Conservation (phyloP, 2,797 vertebrate genomes). For the Hephaestus fuliginosus region DNA sequence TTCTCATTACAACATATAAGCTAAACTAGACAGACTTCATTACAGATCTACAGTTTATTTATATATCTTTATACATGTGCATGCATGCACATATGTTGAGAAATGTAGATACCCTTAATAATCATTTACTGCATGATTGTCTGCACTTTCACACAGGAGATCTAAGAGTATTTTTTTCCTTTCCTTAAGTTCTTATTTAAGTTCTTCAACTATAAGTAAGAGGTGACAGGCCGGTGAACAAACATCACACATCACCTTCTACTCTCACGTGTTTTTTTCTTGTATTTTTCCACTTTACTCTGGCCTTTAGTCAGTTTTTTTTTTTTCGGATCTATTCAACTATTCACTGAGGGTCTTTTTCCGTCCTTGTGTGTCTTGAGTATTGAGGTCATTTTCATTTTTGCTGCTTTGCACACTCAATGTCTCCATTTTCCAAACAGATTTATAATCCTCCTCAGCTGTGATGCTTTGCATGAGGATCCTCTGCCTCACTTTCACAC, state of each 20-base stretch:
- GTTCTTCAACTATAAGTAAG: background rate
- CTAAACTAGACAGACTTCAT: background rate
- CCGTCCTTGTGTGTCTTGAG: background rate
- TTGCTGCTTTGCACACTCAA: background rate
- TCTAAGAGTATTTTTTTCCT: background rate
- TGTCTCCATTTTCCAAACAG: background rate
- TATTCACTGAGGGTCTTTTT: background rate
- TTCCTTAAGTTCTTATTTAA: background rate
- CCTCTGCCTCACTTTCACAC: background rate
- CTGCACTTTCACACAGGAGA: background rate
- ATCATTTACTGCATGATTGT: background rate
- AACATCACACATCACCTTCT: background rate
- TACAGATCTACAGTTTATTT: background rate
- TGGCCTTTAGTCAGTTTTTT: background rate
- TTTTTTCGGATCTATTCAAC: background rate
- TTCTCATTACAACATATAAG: background rate
- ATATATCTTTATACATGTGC: background rate
- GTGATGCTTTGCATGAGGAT: background rate
- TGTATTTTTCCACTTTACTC: background rate
- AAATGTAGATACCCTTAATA: background rate
- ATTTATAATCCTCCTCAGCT: background rate
- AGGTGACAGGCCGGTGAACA: background rate
- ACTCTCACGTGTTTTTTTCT: background rate
- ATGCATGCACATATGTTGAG: background rate
- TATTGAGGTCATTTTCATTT: background rate